Conservation (phyloP, 2,113 vertebrate genomes). For the Patagioenas fasciata region DNA sequence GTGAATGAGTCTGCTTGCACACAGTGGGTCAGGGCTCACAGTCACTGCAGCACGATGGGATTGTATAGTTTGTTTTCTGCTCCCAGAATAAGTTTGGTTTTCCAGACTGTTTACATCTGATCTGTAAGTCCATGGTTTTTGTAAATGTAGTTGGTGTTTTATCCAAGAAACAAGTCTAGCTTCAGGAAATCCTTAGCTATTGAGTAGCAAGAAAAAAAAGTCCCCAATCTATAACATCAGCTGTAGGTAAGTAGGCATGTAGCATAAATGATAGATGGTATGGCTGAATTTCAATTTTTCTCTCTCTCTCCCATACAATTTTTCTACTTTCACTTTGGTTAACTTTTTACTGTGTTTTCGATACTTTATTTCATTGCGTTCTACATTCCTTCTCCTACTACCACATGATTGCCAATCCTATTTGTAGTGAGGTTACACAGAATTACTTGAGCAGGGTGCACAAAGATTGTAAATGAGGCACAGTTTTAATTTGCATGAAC, state of each 20-base stretch:
- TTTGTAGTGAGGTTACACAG: background rate
- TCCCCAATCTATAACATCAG: background rate
- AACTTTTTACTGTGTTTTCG: background rate
- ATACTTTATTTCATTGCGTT: background rate
- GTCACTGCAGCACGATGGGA: background rate
- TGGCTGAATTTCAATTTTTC: fast-evolving
- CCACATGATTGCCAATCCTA: background rate
- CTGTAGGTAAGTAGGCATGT: background rate
- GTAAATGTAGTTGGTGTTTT: background rate
- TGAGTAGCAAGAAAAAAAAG: background rate
- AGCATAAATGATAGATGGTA: background rate
- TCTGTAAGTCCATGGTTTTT: background rate
- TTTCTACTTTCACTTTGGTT: background rate
- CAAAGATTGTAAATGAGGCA: background rate
- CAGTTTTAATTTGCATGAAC: background rate
- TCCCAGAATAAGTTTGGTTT: background rate
- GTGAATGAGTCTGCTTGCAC: background rate
- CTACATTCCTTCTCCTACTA: background rate
- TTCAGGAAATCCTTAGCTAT: background rate
- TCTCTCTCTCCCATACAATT: background rate
- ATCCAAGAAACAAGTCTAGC: background rate
- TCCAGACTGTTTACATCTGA: background rate
- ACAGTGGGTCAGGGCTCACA: background rate
- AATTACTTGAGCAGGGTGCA: background rate
- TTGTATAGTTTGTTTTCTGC: background rate